A percentile compares a stretch with the other conserved stretches of the same genome.
phyloP scores from a whole-genome alignment of 2,797 vertebrate species.

The Sarcophilus harrisii region DNA sequence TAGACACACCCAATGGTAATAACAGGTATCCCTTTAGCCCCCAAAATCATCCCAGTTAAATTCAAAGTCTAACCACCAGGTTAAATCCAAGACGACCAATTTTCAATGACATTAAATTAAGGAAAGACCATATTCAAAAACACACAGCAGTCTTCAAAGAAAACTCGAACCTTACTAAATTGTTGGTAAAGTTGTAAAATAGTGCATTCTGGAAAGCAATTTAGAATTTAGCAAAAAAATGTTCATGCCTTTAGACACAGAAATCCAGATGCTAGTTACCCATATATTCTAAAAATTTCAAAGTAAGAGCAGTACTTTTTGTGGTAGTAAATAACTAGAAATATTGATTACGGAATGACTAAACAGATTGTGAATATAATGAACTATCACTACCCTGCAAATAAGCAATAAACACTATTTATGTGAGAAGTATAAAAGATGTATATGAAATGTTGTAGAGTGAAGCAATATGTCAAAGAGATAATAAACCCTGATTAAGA shows the following conservation, averaged over 20 bases:
- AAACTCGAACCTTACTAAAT: neutral
- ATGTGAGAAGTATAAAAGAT: neutral
- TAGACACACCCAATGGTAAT: neutral
- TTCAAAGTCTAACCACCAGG: neutral
- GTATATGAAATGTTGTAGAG: neutral
- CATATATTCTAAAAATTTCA: neutral
- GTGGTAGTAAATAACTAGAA: neutral
- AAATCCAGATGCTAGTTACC: neutral
- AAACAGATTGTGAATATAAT: neutral
- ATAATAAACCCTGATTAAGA: neutral
- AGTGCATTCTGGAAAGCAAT: neutral
- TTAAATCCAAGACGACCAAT: neutral
- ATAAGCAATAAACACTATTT: neutral
- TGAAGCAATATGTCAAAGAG: neutral
- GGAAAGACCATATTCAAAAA: neutral
- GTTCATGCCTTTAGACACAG: neutral
- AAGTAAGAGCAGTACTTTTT: neutral
- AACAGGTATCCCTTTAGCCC: neutral
- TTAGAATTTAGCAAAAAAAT: neutral
- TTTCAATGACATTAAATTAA: neutral
- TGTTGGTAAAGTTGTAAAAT: neutral
- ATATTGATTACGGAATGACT: neutral
- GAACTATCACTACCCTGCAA: neutral
- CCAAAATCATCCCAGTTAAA: neutral
- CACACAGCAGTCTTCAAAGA: neutral